These are phyloP conservation scores for Phortica variegata DNA, from an alignment of 1,140 invertebrate genomes.

Conservation along the genomic window DNA sequence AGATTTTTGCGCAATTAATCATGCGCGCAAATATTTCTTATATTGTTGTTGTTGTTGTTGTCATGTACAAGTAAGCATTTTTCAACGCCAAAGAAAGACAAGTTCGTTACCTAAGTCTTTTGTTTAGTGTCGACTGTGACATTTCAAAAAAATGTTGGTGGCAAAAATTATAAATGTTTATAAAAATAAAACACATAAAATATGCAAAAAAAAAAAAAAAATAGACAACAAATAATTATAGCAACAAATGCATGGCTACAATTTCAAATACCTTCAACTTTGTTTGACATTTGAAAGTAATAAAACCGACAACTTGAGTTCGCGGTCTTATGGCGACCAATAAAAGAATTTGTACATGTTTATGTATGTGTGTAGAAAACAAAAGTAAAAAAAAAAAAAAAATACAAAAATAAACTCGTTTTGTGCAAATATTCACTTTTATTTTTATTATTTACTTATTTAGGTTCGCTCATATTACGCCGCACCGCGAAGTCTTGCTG, in stretches of 20 bases:
- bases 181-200: too few relatives aligned
- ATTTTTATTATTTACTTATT: conserved; percentile 33
- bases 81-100: too few relatives aligned
- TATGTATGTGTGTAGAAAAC: conserved; percentile 14
- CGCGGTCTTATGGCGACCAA: too few relatives aligned
- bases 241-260: conserved; percentile 24
- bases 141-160: conserved; percentile 14
- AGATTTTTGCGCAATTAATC: too few relatives aligned
- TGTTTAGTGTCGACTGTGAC: conserved; percentile 23
- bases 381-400: conserved; percentile 8
- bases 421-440: conserved; percentile 38
- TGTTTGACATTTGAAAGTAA: conserved; percentile 51
- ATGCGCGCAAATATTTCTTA: too few relatives aligned
- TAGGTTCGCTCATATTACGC: conserved; percentile 19
- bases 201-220: not conserved
- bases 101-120: conserved; percentile 43
- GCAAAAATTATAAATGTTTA: too few relatives aligned
- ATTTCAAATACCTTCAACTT: conserved; percentile 37
- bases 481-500: conserved; percentile 3
- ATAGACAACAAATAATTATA: not conserved
- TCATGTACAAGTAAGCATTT: too few relatives aligned
- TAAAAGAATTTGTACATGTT: conserved; percentile 40
- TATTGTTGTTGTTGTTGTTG: too few relatives aligned
- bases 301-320: conserved; percentile 23
- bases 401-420: conserved; percentile 30